A percentile compares a stretch with the other conserved stretches of the same genome.
These are phyloP conservation scores for Epinephelus awoara DNA, from an alignment of 2,797 vertebrate species.

Conservation along the genomic window DNA sequence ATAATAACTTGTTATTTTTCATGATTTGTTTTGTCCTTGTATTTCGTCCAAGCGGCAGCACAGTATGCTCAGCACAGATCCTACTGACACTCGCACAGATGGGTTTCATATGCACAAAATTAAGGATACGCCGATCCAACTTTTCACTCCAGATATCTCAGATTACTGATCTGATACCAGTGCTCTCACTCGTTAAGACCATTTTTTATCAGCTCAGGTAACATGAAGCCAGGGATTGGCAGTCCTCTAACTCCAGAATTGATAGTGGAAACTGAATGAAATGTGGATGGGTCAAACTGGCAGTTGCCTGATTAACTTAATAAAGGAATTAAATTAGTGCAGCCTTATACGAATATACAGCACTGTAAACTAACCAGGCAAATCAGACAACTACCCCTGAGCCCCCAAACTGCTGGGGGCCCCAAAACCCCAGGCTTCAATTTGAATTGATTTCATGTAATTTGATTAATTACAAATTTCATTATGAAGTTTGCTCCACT, in stretches of 20 bases:
- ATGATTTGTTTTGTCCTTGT: no score
- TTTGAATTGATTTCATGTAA: background rate
- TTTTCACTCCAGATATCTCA: background rate
- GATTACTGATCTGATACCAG: background rate
- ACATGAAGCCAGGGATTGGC: no score
- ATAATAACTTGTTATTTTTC: no score
- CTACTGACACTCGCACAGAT: no score
- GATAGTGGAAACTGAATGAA: background rate
- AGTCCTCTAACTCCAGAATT: no score
- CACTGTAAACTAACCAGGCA: background rate
- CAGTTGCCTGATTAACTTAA: background rate
- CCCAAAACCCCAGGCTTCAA: background rate
- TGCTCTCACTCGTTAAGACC: background rate
- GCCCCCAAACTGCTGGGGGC: no score
- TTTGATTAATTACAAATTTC: slow-evolving; percentile 1
- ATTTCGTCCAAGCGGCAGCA: no score
- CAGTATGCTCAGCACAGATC: no score
- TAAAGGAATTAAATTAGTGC: background rate
- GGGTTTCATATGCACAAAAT: background rate
- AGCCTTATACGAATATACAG: background rate
- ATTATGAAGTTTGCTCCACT: background rate
- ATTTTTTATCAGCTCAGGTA: no score
- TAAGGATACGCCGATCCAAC: background rate
- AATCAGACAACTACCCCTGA: background rate
- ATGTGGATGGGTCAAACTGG: background rate